phyloP scores from a whole-genome alignment of 2,888 invertebrate species.

The Iselma pallidipennis region DNA sequence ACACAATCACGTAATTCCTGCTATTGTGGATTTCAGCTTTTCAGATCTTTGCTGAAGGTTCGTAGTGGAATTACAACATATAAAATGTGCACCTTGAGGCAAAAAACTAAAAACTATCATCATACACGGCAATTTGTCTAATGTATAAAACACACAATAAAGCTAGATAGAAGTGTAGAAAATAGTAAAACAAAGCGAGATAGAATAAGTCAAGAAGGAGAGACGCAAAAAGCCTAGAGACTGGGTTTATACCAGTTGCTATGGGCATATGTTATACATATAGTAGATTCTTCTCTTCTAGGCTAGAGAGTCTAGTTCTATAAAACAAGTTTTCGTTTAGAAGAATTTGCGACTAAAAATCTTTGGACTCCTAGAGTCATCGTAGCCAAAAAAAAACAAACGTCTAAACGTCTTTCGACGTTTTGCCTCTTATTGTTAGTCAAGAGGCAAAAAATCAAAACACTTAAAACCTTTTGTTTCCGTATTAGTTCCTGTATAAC shows the following conservation, averaged over 20 bases:
- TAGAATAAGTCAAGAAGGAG: not conserved
- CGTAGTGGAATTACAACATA: not conserved
- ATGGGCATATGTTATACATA: not conserved
- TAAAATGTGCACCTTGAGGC: not conserved
- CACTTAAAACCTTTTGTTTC: not conserved
- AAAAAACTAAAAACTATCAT: not conserved
- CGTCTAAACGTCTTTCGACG: too few relatives aligned
- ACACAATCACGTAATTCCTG: too few relatives aligned
- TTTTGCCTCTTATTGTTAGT: too few relatives aligned
- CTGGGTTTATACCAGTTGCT: conserved; percentile 1
- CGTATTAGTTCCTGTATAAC: not conserved
- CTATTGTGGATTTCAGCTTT: not conserved
- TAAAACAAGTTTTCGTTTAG: conserved; percentile 22
- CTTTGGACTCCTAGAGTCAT: not conserved
- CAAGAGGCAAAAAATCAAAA: not conserved
- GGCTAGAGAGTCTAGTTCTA: conserved; percentile 15
- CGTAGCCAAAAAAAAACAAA: not conserved
- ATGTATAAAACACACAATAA: not conserved
- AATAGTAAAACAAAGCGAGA: not conserved
- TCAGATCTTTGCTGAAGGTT: not conserved
- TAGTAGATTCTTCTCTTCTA: conserved; percentile 8
- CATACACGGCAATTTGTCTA: not conserved
- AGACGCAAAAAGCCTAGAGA: not conserved
- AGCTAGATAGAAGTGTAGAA: not conserved
- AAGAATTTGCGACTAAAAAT: conserved; percentile 23